Evolutionary conservation across 2,797 vertebrate genomes (phyloP).

Genomic region (Holocentrus rufus): DNA sequence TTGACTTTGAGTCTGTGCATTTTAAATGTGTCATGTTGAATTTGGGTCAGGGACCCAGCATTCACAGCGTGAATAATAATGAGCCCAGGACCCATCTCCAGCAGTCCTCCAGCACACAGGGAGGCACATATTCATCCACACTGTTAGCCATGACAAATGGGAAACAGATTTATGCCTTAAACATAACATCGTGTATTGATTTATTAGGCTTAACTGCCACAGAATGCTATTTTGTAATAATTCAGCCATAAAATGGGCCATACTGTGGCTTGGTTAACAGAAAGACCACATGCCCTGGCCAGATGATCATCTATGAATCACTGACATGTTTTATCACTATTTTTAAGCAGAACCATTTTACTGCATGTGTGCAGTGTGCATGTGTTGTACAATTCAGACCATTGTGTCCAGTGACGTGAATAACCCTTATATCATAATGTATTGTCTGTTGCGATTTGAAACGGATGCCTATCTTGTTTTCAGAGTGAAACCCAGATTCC

Average conservation of each 20-base stretch:
- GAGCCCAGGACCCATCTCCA: constrained; percentile 56
- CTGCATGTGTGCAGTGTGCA: not conserved
- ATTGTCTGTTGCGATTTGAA: constrained; percentile 52
- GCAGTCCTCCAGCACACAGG: constrained; percentile 26
- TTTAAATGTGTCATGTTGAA: constrained; percentile 70
- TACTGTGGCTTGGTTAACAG: constrained; percentile 43
- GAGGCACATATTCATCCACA: constrained; percentile 23
- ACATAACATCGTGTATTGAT: constrained; percentile 64
- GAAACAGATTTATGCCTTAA: constrained; percentile 59
- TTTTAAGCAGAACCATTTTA: constrained; percentile 52
- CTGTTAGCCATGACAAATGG: constrained; percentile 66
- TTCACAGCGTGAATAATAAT: constrained; percentile 67
- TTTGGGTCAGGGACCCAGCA: constrained; percentile 69
- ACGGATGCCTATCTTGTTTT: constrained; percentile 50
- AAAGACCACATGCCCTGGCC: constrained; percentile 20
- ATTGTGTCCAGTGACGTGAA: not conserved
- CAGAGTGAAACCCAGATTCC: constrained; percentile 55
- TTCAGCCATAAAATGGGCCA: constrained; percentile 47
- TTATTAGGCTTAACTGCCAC: constrained; percentile 53
- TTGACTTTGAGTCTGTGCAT: constrained; percentile 62
- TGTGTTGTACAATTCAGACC: constrained; percentile 24
- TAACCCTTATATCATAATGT: constrained; percentile 28
- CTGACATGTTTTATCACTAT: constrained; percentile 38
- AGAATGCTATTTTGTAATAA: constrained; percentile 45
- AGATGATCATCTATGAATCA: constrained; percentile 35